A percentile compares a stretch with the other conserved stretches of the same genome.
Conservation (phyloP, 2,888 invertebrate species). For the Dichetophora obliterata region DNA sequence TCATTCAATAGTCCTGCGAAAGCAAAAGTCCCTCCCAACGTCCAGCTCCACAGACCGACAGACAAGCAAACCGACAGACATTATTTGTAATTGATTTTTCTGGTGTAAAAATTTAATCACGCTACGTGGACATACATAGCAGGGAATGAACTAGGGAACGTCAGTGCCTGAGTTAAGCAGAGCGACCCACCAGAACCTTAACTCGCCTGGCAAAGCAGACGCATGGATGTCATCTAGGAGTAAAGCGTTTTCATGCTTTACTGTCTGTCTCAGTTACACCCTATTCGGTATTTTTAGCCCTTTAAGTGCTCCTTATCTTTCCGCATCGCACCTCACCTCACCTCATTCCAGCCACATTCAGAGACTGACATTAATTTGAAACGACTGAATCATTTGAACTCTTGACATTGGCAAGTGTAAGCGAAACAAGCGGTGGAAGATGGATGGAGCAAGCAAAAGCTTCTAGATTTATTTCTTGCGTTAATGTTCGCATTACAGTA, state of each 20-base stretch:
- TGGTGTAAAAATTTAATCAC: constrained; percentile 57
- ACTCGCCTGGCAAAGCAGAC: background rate
- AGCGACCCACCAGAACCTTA: background rate
- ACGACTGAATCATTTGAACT: constrained; percentile 34
- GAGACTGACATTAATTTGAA: constrained; percentile 33
- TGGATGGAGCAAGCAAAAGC: background rate
- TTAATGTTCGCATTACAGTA: constrained; percentile 19
- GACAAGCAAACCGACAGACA: constrained; percentile 53
- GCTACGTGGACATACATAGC: constrained; percentile 39
- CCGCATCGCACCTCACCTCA: background rate
- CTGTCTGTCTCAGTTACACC: background rate
- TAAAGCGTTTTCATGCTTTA: no score
- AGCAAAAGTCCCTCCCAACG: constrained; percentile 31
- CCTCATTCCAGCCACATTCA: background rate
- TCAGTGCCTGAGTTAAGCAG: constrained; percentile 30
- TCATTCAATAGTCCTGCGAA: constrained; percentile 15
- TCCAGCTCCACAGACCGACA: constrained; percentile 41
- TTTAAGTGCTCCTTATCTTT: background rate
- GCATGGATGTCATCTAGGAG: background rate
- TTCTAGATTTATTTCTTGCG: constrained; percentile 11
- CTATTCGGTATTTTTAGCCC: background rate
- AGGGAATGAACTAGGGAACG: constrained; percentile 3
- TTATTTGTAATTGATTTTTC: constrained; percentile 56
- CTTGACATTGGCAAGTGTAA: constrained; percentile 29
- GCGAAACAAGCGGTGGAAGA: background rate